Evolutionary conservation across 2,797 vertebrate species (phyloP), one percentile per base, ranked within the genome.

Genomic region (Brachyalestes nurse): DNA sequence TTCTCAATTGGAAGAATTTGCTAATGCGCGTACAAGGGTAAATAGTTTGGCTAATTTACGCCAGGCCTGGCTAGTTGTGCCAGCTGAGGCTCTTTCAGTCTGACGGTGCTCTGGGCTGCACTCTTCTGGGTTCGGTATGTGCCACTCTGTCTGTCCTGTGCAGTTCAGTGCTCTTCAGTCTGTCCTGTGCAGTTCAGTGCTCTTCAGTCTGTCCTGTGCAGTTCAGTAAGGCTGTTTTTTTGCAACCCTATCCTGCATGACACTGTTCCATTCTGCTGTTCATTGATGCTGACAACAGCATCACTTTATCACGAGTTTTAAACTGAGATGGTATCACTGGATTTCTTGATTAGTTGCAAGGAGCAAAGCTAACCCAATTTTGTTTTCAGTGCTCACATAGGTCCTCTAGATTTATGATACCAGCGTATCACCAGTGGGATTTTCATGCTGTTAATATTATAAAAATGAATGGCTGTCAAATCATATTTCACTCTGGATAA

Each of bases 1-100:
- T 91, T 90, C 88, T 90, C 91, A 90, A 89, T 92, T 87, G 88
- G 77, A 91, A 92, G 90, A 91, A 91, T 93, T 91, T 83, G 87
- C 89, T 91, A 89, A 92, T 91, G 92, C 90, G 90, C 87, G 74
- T 91, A 87, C 51, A 64, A 79, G 87, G 87, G 82, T 90, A 92
- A 91, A 93, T 90, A 89, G 88, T 91, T 92, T 85, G 89, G 87
- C 87, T 92, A 90, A 91, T 92, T 92, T 91, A 88, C 49, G 58
- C 86, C 90, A 90, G 87, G 81, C 85, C 66, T 70, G 69, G 80
- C 86, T 86, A 81, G 65, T 82, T 75, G 81, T 83, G 82, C 82
- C 89, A 91, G 90, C 87, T 87, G 88, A 85, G 89, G 86, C 65
- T 42, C 40, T 66, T 66, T 66, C 38, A 28, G 23, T 70, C 10